These are phyloP conservation scores for Gallinago solitaria DNA, from an alignment of 2,797 vertebrate genomes.

Conservation along the genomic window DNA sequence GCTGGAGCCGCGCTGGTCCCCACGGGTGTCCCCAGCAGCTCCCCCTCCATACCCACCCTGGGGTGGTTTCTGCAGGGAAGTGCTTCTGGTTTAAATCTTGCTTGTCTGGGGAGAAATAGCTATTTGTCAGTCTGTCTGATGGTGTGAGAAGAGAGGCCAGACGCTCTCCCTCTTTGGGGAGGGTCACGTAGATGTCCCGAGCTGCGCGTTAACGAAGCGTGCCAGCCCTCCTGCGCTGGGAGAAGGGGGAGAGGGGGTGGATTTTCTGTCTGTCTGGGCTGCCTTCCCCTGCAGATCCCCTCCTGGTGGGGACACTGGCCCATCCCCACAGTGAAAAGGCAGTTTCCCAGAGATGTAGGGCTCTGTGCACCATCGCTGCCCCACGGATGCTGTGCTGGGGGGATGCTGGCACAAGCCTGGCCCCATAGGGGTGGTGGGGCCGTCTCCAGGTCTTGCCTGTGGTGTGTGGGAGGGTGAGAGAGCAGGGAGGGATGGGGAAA, in stretches of 20 bases:
- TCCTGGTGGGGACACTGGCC: neutral
- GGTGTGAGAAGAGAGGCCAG: neutral
- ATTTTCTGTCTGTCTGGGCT: neutral
- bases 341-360: rapidly evolving
- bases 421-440: neutral
- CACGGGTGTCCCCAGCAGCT: neutral
- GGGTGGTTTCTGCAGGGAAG: neutral
- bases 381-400: neutral
- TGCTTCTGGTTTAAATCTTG: neutral
- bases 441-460: rapidly evolving
- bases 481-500: neutral
- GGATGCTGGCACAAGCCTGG: neutral
- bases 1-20: neutral
- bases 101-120: neutral
- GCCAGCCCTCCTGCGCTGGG: neutral
- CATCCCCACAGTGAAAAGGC: neutral
- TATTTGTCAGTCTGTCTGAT: neutral
- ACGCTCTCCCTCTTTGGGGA: neutral
- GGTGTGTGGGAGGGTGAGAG: neutral
- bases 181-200: rapidly evolving
- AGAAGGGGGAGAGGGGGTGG: no score
- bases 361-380: neutral
- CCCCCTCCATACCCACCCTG: neutral
- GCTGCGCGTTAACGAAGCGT: neutral
- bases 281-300: neutral